Conservation (phyloP, 2,113 vertebrate species). For the Gymnogyps californianus region DNA sequence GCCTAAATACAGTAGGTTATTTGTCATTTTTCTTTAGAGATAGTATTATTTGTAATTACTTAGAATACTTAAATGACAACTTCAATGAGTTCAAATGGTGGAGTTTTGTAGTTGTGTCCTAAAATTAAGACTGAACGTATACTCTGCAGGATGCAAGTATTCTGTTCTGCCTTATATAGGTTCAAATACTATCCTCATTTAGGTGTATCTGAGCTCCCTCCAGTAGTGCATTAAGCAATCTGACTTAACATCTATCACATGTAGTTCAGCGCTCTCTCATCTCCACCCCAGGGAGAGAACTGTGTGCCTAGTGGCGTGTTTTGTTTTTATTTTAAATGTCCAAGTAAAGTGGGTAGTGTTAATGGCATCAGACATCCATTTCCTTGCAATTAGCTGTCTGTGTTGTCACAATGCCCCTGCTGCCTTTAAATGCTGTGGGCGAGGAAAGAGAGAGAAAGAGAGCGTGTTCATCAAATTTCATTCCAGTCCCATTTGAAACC, state of each 20-base stretch:
- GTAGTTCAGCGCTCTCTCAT: conserved; percentile 24
- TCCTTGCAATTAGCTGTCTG: conserved; percentile 61
- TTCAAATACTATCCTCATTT: not conserved
- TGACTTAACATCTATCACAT: conserved; percentile 52
- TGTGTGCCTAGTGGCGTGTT: conserved; percentile 31
- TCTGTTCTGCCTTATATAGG: not conserved
- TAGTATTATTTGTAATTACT: not conserved
- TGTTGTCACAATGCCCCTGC: conserved; percentile 34
- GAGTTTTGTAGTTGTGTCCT: not conserved
- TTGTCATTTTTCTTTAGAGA: not conserved
- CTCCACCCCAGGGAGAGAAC: conserved; percentile 52
- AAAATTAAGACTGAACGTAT: not conserved
- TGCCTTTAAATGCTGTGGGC: conserved; percentile 44
- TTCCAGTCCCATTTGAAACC: not conserved
- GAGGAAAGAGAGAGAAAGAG: not conserved
- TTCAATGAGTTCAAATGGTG: not conserved
- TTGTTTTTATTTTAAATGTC: conserved; percentile 56
- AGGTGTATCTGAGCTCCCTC: conserved; percentile 20
- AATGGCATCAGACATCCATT: conserved; percentile 57
- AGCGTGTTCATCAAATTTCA: not conserved
- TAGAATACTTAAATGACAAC: not conserved
- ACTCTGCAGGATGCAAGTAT: not conserved
- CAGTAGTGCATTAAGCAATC: conserved; percentile 38
- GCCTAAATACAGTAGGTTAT: not conserved
- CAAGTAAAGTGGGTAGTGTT: conserved; percentile 29